Conservation (phyloP, 2,113 vertebrate genomes). For the Casuarius casuarius region DNA sequence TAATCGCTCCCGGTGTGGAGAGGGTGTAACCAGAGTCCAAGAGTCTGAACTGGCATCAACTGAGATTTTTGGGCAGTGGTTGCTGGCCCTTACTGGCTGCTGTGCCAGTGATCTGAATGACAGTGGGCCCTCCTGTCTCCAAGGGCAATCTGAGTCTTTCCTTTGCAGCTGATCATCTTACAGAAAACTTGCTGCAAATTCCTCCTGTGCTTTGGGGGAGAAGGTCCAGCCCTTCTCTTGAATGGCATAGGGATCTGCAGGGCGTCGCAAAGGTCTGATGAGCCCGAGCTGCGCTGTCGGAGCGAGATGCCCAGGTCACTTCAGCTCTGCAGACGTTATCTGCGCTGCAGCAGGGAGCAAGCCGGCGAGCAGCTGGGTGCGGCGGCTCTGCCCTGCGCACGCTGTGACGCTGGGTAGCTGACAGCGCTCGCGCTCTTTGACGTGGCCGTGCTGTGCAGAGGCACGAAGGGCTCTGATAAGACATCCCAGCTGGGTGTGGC, state of each 20-base stretch:
- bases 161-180: neutral
- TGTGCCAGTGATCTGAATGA: neutral
- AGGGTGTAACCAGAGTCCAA: neutral
- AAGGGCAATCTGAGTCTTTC: neutral
- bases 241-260: neutral
- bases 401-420: neutral
- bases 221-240: neutral
- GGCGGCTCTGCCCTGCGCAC: too few species aligned
- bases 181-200: neutral
- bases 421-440: neutral
- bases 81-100: neutral
- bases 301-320: neutral
- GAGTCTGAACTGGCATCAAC: too few species aligned
- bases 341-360: neutral
- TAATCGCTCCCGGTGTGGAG: neutral
- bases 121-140: neutral
- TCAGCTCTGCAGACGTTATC: too few species aligned
- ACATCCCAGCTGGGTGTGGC: fast-evolving
- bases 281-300: neutral
- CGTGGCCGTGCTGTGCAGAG: neutral
- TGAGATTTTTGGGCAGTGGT: neutral
- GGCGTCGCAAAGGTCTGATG: neutral
- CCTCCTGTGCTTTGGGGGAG: neutral
- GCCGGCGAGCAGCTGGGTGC: neutral
- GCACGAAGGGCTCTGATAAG: neutral